Evolutionary conservation across 2,888 invertebrate species (phyloP).

Genomic region (Campoletis raptor): DNA sequence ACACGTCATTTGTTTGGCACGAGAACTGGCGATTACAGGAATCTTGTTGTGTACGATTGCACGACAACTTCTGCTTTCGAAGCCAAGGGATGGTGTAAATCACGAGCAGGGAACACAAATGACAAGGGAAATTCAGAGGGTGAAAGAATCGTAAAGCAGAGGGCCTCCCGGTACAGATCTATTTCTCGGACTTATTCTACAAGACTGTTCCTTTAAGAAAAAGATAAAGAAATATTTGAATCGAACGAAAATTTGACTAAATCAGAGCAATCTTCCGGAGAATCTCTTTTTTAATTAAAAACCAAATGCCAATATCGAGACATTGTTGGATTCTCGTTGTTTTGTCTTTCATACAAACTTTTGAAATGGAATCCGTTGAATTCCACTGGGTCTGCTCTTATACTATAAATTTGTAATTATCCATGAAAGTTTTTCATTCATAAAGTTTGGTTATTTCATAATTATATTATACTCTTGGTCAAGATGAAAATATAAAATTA

Average conservation of each 20-base stretch:
- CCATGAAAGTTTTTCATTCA: not conserved
- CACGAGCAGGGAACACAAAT: not conserved
- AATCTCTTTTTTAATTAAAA: conserved; percentile 9
- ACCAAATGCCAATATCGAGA: not conserved
- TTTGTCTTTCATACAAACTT: not conserved
- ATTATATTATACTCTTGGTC: not conserved
- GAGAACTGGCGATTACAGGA: not conserved
- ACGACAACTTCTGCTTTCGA: not conserved
- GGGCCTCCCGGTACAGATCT: not conserved
- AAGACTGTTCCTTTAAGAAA: not conserved
- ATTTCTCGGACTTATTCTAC: not conserved
- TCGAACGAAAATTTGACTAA: not conserved
- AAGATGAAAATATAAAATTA: not conserved
- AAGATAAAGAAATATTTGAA: not conserved
- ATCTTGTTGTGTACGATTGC: not conserved
- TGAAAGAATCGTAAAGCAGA: not conserved
- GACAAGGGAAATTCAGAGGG: not conserved
- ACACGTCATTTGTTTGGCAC: not conserved
- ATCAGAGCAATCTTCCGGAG: not conserved
- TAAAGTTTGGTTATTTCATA: not conserved
- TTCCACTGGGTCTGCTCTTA: not conserved
- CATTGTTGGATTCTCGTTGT: not conserved
- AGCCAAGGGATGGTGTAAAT: conserved; percentile 12
- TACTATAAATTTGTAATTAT: not conserved
- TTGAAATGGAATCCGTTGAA: not conserved